Evolutionary conservation across 2,113 vertebrate genomes (phyloP).

Genomic region (Salvator merianae): DNA sequence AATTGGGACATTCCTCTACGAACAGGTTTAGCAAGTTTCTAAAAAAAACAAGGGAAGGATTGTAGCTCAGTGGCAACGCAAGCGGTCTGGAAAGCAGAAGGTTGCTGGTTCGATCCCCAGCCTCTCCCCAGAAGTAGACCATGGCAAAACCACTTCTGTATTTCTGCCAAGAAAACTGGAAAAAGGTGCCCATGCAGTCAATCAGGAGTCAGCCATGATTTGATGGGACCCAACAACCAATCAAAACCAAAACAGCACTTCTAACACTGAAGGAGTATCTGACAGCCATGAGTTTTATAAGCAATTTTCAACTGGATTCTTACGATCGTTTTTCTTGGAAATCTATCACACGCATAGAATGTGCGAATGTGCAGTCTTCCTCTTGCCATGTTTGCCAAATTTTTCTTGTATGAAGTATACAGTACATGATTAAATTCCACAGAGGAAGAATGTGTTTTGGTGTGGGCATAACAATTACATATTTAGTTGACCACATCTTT

Average conservation of each 20-base stretch:
- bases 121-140: too few species aligned
- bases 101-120: too few species aligned
- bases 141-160: too few species aligned
- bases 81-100: too few species aligned
- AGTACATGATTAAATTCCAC: not conserved
- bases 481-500: too few species aligned
- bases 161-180: too few species aligned
- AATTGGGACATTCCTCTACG: slow-evolving; percentile 35
- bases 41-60: not conserved
- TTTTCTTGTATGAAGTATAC: not conserved
- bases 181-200: too few species aligned
- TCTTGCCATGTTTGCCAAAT: slow-evolving; percentile 38
- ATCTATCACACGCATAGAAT: slow-evolving; percentile 25
- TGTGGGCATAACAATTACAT: not conserved
- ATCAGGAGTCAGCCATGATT: too few species aligned
- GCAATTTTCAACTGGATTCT: slow-evolving; percentile 52
- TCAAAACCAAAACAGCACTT: slow-evolving; percentile 41
- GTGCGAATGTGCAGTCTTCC: slow-evolving; percentile 1
- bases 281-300: slow-evolving; percentile 31
- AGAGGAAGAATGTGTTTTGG: not conserved
- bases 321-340: slow-evolving; percentile 21
- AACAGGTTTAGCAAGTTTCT: slow-evolving; percentile 48
- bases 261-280: slow-evolving; percentile 27
- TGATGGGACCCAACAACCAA: too few species aligned
- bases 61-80: too few species aligned